phyloP scores from a whole-genome alignment of 2,113 vertebrate species.

The Struthio camelus region DNA sequence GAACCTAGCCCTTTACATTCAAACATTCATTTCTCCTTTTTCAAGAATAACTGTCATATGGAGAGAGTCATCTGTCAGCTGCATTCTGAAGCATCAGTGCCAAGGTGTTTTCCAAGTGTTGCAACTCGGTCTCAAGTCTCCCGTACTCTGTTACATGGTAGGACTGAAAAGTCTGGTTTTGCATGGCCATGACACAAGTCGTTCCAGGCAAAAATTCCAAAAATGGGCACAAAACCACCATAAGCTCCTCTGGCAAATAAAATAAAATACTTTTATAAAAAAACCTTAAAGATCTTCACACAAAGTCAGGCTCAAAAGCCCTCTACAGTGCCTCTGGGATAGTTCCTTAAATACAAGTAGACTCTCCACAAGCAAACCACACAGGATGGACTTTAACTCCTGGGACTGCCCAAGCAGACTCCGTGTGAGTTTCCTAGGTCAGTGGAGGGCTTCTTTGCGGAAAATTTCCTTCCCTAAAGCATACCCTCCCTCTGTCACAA shows the following conservation, averaged over 20 bases:
- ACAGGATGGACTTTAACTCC: background rate
- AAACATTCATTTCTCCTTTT: constrained; percentile 19
- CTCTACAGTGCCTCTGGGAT: background rate
- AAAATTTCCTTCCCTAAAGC: background rate
- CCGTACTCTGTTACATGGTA: background rate
- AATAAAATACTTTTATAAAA: background rate
- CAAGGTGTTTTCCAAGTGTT: background rate
- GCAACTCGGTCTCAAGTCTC: background rate
- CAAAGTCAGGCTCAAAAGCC: background rate
- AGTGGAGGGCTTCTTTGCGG: background rate
- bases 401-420: background rate
- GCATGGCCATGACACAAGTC: background rate
- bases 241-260: background rate
- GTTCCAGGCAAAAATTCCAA: background rate
- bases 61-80: background rate
- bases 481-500: background rate
- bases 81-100: background rate
- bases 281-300: background rate
- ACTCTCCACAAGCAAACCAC: background rate
- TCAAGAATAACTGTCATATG: background rate
- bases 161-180: background rate
- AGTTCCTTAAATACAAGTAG: background rate
- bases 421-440: background rate
- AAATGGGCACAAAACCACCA: background rate
- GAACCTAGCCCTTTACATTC: background rate